Evolutionary conservation across 2,797 vertebrate genomes (phyloP), one percentile per base, ranked within the genome.

Genomic region (Strix occidentalis): DNA sequence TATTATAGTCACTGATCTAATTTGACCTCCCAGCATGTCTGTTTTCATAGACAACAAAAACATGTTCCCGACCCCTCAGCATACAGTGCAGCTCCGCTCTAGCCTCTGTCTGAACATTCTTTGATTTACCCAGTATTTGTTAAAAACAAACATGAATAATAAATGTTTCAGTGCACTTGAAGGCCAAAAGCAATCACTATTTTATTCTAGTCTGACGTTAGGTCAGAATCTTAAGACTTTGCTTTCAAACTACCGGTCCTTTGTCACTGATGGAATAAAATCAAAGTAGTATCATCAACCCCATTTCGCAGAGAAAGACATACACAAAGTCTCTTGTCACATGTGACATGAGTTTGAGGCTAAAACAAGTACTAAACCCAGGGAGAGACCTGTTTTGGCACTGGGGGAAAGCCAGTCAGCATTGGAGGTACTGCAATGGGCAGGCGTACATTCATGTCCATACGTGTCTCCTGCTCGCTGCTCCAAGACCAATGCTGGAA

Each of bases 141-240:
- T 94, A 82, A 94, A 94, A 96, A 90, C 25, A 82, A 86, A 60
- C 39, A 87, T 84, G 58, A 88, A 95, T 95, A 95, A 96, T 94
- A 53, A 63, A 96, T 90, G 60, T 66, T 91, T 48, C 24, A 4
- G 50, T 58, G 26, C 70, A 45, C 63, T 78, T 54, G 39, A 93
- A 93, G 81, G 71, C 75, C 78, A 91, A 51, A 84, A 89, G 46
- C 1, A 0, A 87, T 80, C 64, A 20, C 25, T 90, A 1, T 68
- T 90, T 93, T 92, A 72, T 81, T 88, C 46, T 45, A 37, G 18
- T 65, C 41, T 83, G 71, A 84, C 29, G 58, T 74, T 29, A 69
- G 64, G 65, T 84, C 75, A 89, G 81, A 87, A 46, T 57, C 64
- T 71, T 88, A 78, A 82, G 58, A 35, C 72, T 92, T 87, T 46